phyloP scores from a whole-genome alignment of 1,140 invertebrate species.

The Laupala kohalensis region DNA sequence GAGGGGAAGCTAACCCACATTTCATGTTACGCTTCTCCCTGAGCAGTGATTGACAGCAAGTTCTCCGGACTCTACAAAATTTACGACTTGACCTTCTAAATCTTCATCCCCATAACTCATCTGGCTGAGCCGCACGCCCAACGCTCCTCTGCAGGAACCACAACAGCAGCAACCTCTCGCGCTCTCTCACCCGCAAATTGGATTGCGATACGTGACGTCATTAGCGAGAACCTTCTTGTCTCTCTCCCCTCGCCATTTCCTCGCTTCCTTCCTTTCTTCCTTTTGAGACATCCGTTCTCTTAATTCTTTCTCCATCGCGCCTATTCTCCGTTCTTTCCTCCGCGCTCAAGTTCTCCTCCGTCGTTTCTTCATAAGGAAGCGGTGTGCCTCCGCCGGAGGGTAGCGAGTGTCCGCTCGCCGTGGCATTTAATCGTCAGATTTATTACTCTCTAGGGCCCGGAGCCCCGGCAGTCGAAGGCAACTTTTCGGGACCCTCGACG shows the following conservation, averaged over 20 bases:
- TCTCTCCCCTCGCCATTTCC: background rate
- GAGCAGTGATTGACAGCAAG: no score
- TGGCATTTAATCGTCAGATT: background rate
- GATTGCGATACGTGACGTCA: constrained; percentile 34
- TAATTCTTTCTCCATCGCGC: background rate
- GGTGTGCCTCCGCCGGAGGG: no score
- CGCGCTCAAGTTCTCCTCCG: no score
- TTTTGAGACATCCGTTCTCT: background rate
- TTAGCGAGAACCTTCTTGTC: constrained; percentile 21
- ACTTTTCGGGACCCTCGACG: background rate
- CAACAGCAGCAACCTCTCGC: background rate
- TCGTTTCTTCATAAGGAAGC: background rate
- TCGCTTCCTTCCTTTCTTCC: background rate
- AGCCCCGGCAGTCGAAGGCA: no score
- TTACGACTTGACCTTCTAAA: no score
- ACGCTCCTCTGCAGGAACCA: background rate
- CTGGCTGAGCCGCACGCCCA: background rate
- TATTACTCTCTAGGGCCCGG: background rate
- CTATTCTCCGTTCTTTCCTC: background rate
- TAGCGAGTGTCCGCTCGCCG: background rate
- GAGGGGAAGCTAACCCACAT: no score
- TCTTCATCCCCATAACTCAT: no score
- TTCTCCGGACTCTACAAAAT: no score
- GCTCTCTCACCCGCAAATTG: constrained; percentile 24
- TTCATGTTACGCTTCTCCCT: no score